These are phyloP conservation scores for Chaetophractus vellerosus DNA, from an alignment of 2,797 vertebrate genomes.

Conservation along the genomic window DNA sequence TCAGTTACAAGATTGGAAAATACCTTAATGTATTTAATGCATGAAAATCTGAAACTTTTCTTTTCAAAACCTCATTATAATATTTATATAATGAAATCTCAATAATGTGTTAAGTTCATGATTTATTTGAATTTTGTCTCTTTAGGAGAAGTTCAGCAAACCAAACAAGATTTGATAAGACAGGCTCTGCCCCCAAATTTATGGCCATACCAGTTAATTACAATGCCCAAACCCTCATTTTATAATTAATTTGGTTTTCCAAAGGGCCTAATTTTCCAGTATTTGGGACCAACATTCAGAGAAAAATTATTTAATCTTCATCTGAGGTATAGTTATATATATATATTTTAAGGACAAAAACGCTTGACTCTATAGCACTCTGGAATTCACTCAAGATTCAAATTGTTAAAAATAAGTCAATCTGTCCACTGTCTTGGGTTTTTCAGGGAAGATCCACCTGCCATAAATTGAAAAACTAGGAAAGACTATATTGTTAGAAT, in stretches of 20 bases:
- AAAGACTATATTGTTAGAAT: conserved; percentile 62
- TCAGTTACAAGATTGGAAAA: not conserved
- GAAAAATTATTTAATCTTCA: conserved; percentile 75
- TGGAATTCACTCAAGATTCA: conserved; percentile 78
- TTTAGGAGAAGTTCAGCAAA: conserved; percentile 1
- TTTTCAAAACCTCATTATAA: not conserved
- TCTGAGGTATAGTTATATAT: too few species aligned
- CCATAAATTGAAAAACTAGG: conserved; percentile 65
- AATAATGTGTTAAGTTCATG: conserved; percentile 50
- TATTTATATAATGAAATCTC: conserved; percentile 3
- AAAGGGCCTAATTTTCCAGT: conserved; percentile 60
- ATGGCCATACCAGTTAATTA: conserved; percentile 58
- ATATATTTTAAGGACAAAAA: conserved; percentile 62
- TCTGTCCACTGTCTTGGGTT: conserved; percentile 69
- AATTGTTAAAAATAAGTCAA: conserved; percentile 79
- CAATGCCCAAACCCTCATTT: conserved; percentile 52
- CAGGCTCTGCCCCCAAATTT: conserved; percentile 32
- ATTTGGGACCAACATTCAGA: conserved; percentile 64
- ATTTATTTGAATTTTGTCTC: conserved; percentile 45
- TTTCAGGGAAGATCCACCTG: conserved; percentile 78
- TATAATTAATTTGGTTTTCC: conserved; percentile 68
- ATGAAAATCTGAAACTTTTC: conserved; percentile 29
- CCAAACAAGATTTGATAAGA: conserved; percentile 37
- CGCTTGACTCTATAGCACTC: conserved; percentile 62
- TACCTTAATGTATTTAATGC: not conserved